These are phyloP conservation scores for Ctenosaura bakeri DNA, from an alignment of 2,797 vertebrate species.

Conservation along the genomic window DNA sequence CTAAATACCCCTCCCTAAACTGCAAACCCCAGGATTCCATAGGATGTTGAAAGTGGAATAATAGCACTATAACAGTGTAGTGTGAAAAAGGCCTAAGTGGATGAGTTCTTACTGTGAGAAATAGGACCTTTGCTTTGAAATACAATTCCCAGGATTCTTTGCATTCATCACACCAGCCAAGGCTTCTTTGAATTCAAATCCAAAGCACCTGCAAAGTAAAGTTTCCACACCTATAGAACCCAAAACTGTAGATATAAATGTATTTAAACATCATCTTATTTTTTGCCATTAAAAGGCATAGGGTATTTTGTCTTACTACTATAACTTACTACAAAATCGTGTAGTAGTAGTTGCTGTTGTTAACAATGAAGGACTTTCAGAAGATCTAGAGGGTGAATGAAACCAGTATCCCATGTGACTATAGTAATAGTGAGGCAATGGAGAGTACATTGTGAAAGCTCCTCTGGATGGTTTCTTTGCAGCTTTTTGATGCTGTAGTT, in stretches of 20 bases:
- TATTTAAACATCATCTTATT: not conserved
- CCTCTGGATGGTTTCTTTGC: not conserved
- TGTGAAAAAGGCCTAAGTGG: not conserved
- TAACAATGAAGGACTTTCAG: not conserved
- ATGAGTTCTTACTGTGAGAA: not conserved
- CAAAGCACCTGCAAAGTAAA: not conserved
- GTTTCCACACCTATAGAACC: not conserved
- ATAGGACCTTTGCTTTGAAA: too few species aligned
- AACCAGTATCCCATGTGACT: not conserved
- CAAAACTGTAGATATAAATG: not conserved
- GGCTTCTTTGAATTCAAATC: not conserved
- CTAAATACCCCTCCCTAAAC: too few species aligned
- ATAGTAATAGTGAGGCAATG: not conserved
- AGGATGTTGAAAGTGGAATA: too few species aligned
- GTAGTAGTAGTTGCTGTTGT: not conserved
- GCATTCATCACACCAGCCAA: not conserved
- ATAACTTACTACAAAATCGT: not conserved
- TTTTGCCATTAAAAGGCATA: not conserved
- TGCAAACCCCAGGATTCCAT: too few species aligned
- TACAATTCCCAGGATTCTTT: not conserved
- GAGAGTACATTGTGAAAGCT: not conserved
- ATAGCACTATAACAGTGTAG: too few species aligned
- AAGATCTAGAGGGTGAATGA: not conserved
- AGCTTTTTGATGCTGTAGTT: conserved; percentile 32
- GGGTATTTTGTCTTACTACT: not conserved